A percentile compares a stretch with the other conserved stretches of the same genome.
Evolutionary conservation across 2,113 vertebrate species (phyloP).

Genomic region (Misgurnus mizolepis): DNA sequence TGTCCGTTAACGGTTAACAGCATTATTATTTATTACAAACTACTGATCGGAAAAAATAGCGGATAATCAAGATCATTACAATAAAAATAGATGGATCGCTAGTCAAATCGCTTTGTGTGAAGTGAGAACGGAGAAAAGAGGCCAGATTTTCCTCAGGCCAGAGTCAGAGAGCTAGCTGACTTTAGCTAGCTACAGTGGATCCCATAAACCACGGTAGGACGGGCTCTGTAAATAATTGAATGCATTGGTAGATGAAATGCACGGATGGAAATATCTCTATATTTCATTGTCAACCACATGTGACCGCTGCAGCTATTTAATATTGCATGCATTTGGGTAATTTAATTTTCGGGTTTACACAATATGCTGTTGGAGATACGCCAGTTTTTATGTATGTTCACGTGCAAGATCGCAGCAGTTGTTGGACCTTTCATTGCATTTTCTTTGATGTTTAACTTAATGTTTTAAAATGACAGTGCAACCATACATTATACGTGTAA

Average conservation of each 20-base stretch:
- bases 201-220: conserved; percentile 74
- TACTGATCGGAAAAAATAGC: conserved; percentile 45
- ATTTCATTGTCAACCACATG: no score
- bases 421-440: no score
- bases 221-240: conserved; percentile 23
- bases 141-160: conserved; percentile 67
- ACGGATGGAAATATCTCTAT: neutral
- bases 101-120: conserved; percentile 53
- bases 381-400: neutral
- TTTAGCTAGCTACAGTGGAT: conserved; percentile 75
- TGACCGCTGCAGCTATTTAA: neutral
- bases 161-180: conserved; percentile 74
- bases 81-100: conserved; percentile 7
- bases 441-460: no score
- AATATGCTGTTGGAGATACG: neutral
- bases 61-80: conserved; percentile 41
- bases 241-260: neutral
- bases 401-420: no score
- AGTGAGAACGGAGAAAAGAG: conserved; percentile 61
- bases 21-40: conserved; percentile 47
- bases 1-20: conserved; percentile 53
- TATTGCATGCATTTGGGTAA: neutral
- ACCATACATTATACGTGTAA: no score
- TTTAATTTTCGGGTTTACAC: neutral
- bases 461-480: no score